Percentiles rank a stretch among this genome's conserved stretches.
phyloP scores from a whole-genome alignment of 2,113 vertebrate species.

The Oreochromis niloticus region DNA sequence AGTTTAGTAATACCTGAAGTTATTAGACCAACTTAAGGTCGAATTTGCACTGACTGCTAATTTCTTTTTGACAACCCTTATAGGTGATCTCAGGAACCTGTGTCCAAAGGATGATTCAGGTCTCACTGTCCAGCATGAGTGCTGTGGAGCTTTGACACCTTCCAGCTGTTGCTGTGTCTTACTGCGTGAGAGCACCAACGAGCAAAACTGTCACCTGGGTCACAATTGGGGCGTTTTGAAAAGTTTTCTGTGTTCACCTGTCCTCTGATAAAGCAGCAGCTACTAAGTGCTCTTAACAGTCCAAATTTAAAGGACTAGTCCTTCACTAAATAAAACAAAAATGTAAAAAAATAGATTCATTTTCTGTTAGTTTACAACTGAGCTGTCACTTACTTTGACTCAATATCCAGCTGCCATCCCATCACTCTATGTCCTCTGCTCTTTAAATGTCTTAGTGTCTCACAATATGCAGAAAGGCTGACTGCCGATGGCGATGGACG shows the following conservation, averaged over 20 bases:
- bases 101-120: not conserved
- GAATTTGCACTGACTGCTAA: not conserved
- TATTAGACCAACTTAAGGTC: not conserved
- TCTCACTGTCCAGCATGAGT: not conserved
- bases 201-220: not conserved
- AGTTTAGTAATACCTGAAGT: not conserved
- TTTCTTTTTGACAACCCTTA: not conserved
- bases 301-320: not conserved
- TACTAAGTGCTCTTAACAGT: not conserved
- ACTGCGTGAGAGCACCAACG: not conserved
- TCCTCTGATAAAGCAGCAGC: not conserved
- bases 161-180: not conserved
- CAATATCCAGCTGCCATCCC: not conserved
- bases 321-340: not conserved
- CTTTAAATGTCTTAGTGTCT: not conserved
- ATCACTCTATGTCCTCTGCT: not conserved
- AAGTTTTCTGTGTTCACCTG: not conserved
- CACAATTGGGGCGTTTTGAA: not conserved
- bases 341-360: not conserved
- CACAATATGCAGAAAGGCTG: conserved; percentile 33
- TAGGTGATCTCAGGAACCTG: not conserved
- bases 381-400: not conserved
- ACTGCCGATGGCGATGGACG: conserved; percentile 30
- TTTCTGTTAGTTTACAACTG: not conserved
- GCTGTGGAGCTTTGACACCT: not conserved